Evolutionary conservation across 2,797 vertebrate genomes (phyloP).

Genomic region (Xerus rutilus): DNA sequence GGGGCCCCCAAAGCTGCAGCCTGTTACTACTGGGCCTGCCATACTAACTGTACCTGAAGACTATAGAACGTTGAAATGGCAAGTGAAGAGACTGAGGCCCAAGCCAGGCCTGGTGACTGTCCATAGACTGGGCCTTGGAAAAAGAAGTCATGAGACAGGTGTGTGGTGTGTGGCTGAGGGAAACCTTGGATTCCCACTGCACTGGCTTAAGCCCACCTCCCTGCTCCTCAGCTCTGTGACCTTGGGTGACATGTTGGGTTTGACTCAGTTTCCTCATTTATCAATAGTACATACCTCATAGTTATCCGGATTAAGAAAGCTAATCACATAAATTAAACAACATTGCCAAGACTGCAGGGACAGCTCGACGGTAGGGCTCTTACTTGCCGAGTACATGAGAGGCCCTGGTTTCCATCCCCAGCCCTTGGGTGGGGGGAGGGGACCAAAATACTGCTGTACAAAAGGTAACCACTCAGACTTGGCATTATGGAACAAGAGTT

Average conservation of each 20-base stretch:
- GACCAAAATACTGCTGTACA: background rate
- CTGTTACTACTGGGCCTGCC: background rate
- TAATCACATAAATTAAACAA: background rate
- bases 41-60: background rate
- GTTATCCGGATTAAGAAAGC: background rate
- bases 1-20: background rate
- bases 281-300: background rate
- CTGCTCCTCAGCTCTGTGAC: background rate
- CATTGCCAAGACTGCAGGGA: background rate
- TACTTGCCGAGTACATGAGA: background rate
- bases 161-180: accelerated
- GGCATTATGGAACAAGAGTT: background rate
- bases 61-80: background rate
- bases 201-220: accelerated
- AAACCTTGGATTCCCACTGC: background rate
- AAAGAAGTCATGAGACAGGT: background rate
- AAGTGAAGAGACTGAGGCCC: background rate
- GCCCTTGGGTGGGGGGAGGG: too few relatives aligned
- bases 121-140: background rate
- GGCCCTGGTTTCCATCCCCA: background rate
- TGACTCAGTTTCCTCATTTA: background rate
- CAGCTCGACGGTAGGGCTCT: background rate
- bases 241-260: background rate
- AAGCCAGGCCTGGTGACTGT: background rate
- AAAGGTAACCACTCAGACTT: background rate